Base-by-base conservation (phyloP, 2,888 invertebrate species). In the Yponomeuta malinellus region DNA sequence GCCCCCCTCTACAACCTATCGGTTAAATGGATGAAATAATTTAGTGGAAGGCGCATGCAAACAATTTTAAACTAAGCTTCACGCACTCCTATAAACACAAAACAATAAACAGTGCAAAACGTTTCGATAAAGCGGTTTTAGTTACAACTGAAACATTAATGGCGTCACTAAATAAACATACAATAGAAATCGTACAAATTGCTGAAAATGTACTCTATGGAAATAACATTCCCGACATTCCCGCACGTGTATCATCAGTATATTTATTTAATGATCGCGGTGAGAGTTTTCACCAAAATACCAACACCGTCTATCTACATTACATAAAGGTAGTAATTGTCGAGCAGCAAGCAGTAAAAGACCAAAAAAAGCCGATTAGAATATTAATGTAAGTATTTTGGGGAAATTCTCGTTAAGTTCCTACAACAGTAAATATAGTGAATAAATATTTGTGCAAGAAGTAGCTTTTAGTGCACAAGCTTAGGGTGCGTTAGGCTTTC, bases 281-380 rank as follows among this genome's bases (percentile, higher is more conserved):
- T 83, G 84, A 82, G 76, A 77, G 84, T 86, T 59, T 90, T 82
- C 90, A 88, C 91, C 92, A 91, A 92, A 92, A 92, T 92, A 92
- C 92, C 91, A 92, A 92, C 92, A 92, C 92, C 92, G 84, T 87
- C 83, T 85, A 33, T 33, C 33, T 33, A 72, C n/a, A 5, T 67
- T 15, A 85, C 77, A 78, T 76, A 74, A 81, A 75, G 33, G 33
- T 74, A 76, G 74, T 77, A 76, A 78, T 80, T 78, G 80, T 81
- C 86, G 86, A 86, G 84, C 85, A 82, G 78, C 74, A 84, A 87
- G 82, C 81, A 77, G 79, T 76, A 76, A 76, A 80, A 74, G 78
- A 77, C 78, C 74, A 79, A 74, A 74, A 73, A 78, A 74, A 74
- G 76, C 75, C 77, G 77, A 80, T 88, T 84, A 85, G 83, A 86